phyloP scores from a whole-genome alignment of 2,113 vertebrate genomes.

The Esox niger region DNA sequence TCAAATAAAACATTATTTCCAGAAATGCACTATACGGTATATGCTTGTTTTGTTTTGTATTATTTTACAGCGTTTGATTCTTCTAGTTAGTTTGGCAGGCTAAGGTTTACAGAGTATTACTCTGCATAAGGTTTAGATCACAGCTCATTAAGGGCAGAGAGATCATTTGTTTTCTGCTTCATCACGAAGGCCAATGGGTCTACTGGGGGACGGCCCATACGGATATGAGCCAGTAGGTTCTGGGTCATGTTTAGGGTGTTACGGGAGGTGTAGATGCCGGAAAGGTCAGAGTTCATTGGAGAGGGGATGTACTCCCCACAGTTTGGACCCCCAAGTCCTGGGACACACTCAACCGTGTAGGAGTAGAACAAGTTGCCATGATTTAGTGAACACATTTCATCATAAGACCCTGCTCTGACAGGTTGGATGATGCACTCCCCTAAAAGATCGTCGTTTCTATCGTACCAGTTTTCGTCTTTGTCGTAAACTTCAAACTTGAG shows the following conservation, averaged over 20 bases:
- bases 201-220: neutral
- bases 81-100: too few relatives aligned
- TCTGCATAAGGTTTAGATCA: neutral
- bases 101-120: too few relatives aligned
- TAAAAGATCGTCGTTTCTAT: constrained; percentile 3
- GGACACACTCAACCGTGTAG: constrained; percentile 52
- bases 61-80: too few relatives aligned
- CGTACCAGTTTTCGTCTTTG: constrained; percentile 10
- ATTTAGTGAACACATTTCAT: constrained; percentile 51
- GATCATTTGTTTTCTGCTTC: too few relatives aligned
- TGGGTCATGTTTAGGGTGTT: constrained; percentile 7
- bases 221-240: constrained; percentile 10
- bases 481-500: constrained; percentile 29
- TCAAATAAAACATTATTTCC: too few relatives aligned
- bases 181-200: constrained; percentile 13
- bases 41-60: too few relatives aligned
- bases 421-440: neutral
- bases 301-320: constrained; percentile 65
- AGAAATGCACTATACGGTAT: too few relatives aligned
- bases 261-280: constrained; percentile 12
- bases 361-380: constrained; percentile 63
- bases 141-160: constrained; percentile 2
- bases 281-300: constrained; percentile 34
- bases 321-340: too few relatives aligned
- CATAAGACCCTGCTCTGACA: neutral